Evolutionary conservation across 2,797 vertebrate genomes (phyloP), one percentile per base, ranked within the genome.

Genomic region (Cetoscarus ocellatus): DNA sequence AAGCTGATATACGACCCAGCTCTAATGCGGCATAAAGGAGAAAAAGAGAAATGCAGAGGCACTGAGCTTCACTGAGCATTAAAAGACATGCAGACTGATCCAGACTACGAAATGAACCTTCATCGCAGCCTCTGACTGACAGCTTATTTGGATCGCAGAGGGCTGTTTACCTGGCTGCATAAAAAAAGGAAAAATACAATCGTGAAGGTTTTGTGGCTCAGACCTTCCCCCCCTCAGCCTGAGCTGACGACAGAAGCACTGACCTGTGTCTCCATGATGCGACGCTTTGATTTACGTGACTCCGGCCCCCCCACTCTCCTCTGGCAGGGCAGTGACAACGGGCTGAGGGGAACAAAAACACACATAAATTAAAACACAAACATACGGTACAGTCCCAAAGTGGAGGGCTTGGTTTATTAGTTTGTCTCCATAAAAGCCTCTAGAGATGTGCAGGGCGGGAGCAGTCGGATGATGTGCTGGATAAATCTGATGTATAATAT

Each of bases 251-350:
- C 87, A 85, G 79, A 87, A 42, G 72, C 83, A 90, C 94, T 93
- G 91, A 95, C 94, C 95, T 95, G 94, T 82, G 95, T 93, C 91
- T 95, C 95, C 17, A 87, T 89, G 80, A 94, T 92, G 86, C 94
- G 94, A 8, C 94, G 93, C 85, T 95, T 95, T 78, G 94, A 93
- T 93, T 95, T 95, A 61, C 94, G 93, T 0, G 92, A 81, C 81
- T 95, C 95, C 0, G 87, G 61, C 51, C 88, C 94, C 55, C 77
- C 91, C 8, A 69, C 79, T 92, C 90, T 93, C 86, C 93, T 93
- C 84, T 94, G 94, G 82, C 94, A 95, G 64, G 94, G 86, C 62
- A 94, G 87, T 76, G 94, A 95, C 89, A 93, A 74, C 10, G 94
- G 94, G 89, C 95, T 95, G 85, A 55, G 63, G 73, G 19, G 69